These are phyloP conservation scores for Eupithecia subfuscata DNA, from an alignment of 2,888 invertebrate species.

Conservation along the genomic window DNA sequence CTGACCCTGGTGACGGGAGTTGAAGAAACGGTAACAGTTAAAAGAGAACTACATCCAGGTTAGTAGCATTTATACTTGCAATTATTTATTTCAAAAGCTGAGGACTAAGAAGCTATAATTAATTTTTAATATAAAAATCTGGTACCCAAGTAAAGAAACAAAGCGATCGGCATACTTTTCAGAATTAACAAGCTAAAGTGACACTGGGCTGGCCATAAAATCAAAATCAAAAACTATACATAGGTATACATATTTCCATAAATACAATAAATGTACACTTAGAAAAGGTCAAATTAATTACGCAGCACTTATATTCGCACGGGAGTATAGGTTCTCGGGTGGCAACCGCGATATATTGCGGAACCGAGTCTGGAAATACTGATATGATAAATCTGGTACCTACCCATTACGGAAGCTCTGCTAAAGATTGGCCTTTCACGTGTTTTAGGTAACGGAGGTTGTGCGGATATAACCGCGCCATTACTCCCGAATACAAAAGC, in stretches of 20 bases:
- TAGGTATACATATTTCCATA: no score
- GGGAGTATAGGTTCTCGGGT: background rate
- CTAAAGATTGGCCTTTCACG: background rate
- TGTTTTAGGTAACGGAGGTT: constrained; percentile 76
- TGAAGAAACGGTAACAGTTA: constrained; percentile 53
- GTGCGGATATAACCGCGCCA: constrained; percentile 73
- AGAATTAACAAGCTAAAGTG: background rate
- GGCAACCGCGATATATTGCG: background rate
- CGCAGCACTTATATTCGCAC: background rate
- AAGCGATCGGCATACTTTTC: background rate
- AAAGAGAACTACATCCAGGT: constrained; percentile 67
- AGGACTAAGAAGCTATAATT: background rate
- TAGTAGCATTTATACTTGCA: background rate
- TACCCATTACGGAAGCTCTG: background rate
- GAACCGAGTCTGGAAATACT: background rate
- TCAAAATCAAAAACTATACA: no score
- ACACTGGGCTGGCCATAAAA: background rate
- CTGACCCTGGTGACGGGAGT: constrained; percentile 61
- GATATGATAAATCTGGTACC: background rate
- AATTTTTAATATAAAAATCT: background rate
- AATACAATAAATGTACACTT: no score
- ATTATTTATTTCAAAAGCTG: background rate
- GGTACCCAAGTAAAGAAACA: background rate
- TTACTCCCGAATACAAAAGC: constrained; percentile 71
- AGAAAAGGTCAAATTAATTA: no score